Evolutionary conservation across 1,140 invertebrate species (phyloP).

Genomic region (Atopsyche davidsoni): DNA sequence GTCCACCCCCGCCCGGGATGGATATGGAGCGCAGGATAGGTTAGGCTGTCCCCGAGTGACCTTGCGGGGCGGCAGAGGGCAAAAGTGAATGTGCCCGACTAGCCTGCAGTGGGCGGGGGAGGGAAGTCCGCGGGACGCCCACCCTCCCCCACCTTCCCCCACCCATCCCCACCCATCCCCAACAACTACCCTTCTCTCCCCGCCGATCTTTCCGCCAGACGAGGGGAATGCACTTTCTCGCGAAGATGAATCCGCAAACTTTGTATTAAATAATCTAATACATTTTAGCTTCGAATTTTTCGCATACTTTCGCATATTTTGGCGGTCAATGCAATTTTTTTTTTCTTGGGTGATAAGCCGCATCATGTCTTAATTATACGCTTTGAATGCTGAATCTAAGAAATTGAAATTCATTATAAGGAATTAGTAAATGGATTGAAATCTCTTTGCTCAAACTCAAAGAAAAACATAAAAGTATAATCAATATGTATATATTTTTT

Average conservation of each 20-base stretch:
- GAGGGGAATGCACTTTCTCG: slow-evolving; percentile 16
- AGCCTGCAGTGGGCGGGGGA: slow-evolving; percentile 9
- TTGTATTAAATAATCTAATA: too few species aligned
- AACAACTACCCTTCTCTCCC: not conserved
- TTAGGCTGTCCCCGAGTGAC: slow-evolving; percentile 16
- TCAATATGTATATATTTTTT: too few species aligned
- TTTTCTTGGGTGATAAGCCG: too few species aligned
- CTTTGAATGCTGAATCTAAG: too few species aligned
- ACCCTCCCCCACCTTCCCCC: not conserved
- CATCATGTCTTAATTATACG: too few species aligned
- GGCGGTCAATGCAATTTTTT: too few species aligned
- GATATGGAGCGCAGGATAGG: not conserved
- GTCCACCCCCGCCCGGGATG: not conserved
- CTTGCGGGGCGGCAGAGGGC: slow-evolving; percentile 29
- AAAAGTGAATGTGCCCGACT: slow-evolving; percentile 30
- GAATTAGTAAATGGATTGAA: too few species aligned
- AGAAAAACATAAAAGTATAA: too few species aligned
- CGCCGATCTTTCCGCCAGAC: slow-evolving; percentile 2
- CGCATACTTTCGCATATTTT: too few species aligned
- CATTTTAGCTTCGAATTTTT: too few species aligned
- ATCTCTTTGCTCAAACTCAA: too few species aligned
- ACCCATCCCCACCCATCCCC: not conserved
- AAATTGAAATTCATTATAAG: too few species aligned
- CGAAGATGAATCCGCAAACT: slow-evolving; percentile 9
- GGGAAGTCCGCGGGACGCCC: not conserved